Base-by-base conservation (phyloP, 1,140 invertebrate genomes). In the Psilanteris sp. region DNA sequence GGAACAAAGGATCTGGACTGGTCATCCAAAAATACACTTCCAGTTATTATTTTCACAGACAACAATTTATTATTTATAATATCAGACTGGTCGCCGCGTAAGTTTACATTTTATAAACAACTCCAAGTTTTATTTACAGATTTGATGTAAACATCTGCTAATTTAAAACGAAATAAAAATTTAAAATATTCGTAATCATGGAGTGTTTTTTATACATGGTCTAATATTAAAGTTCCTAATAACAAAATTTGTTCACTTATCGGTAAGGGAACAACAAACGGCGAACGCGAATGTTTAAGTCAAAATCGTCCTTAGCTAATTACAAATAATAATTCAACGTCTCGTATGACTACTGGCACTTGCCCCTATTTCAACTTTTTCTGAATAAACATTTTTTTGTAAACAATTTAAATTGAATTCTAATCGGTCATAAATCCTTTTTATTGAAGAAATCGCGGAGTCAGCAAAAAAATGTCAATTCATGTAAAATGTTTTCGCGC, bases 121-220 rank as follows among this genome's bases (percentile, higher is more conserved):
- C 4, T 70, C 20, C 44, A 20, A 13, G 14, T 59, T 57, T 62
- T 54, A 64, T 41, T 72, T 71, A 72, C 48, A 57, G 26, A 37
- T 36, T 26, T 48, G 15, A 55, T 64, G 68, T 72, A 64, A 64
- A 64, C 32, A 24, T 46, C 27, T 27, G 44, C 46, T 64, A 37
- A 72, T 64, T 64, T 62, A 16, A 62, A 62, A 27, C 11, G 41
- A 34, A 57, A 54, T 61, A 72, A 62, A 72, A 48, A 72, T 72
- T 64, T 64, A 44, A 72, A 64, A 41, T 48, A 64, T 64, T 72
- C 39, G 50, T 44, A 61, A 61, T 54, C 15, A 16, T 15, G 48
- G 1, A n/a, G 55, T 46, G 29, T 22, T 59, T 61, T 5, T 26
- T 26, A 5, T 26, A 20, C 18, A 5, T 3, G 18, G 5, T 20